Evolutionary conservation across 1,140 invertebrate genomes (phyloP).

Genomic region (Ctenoplectra terminalis): DNA sequence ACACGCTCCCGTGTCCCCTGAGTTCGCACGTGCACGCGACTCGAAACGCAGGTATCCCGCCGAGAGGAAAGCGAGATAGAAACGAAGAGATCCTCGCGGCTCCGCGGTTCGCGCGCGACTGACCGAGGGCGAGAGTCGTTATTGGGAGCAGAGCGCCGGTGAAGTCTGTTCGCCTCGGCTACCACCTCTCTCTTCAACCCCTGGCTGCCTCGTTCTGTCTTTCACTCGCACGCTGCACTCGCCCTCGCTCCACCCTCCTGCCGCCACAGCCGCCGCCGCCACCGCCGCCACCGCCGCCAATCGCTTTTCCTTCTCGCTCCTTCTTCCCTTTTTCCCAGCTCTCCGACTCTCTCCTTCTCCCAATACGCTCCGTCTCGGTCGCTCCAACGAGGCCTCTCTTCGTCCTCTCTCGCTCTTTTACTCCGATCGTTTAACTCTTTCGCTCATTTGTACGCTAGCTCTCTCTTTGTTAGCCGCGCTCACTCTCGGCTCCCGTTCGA

Average conservation of each 20-base stretch:
- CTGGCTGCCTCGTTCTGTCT: neutral
- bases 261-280: no score
- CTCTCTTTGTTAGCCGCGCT: conserved; percentile 22
- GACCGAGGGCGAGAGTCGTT: conserved; percentile 72
- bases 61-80: conserved; percentile 41
- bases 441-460: neutral
- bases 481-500: conserved; percentile 64
- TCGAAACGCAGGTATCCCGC: conserved; percentile 23
- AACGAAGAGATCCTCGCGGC: conserved; percentile 69
- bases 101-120: conserved; percentile 78
- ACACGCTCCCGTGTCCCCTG: neutral
- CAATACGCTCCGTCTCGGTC: neutral
- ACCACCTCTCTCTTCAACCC: conserved; percentile 15
- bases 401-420: conserved; percentile 12
- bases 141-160: conserved; percentile 68
- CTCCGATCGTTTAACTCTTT: neutral
- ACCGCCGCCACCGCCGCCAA: neutral
- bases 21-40: conserved; percentile 46
- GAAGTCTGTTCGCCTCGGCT: conserved; percentile 44
- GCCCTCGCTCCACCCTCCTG: neutral
- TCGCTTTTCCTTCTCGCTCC: conserved; percentile 34
- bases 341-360: neutral
- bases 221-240: neutral
- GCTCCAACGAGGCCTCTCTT: neutral
- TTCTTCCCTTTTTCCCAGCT: conserved; percentile 10